phyloP scores from a whole-genome alignment of 2,888 invertebrate species.

The Crossocerus cetratus region DNA sequence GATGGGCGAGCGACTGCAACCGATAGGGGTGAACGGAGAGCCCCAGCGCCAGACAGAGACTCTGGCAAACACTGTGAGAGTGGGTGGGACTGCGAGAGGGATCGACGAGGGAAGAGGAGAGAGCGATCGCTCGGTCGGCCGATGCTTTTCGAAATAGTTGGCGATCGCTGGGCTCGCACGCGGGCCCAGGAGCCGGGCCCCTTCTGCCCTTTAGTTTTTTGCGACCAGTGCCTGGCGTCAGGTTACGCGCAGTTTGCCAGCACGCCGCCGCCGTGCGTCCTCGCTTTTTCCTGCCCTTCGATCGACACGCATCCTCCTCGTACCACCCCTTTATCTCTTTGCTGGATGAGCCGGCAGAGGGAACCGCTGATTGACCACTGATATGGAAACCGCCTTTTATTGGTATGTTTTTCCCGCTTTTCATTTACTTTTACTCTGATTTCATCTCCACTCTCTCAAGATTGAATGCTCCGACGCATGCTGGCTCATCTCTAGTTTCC shows the following conservation, averaged over 20 bases:
- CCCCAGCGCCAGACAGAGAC: neutral
- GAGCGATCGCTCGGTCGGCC: conserved; percentile 9
- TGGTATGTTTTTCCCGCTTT: conserved; percentile 53
- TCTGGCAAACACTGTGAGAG: conserved; percentile 11
- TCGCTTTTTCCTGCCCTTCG: conserved; percentile 39
- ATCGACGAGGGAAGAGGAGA: neutral
- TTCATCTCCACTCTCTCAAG: conserved; percentile 9
- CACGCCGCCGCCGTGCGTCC: conserved; percentile 30
- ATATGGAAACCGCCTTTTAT: conserved; percentile 48
- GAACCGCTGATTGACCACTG: conserved; percentile 43
- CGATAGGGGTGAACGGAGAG: conserved; percentile 21
- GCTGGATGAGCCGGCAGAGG: conserved; percentile 10
- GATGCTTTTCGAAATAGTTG: conserved; percentile 58
- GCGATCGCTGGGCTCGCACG: conserved; percentile 37
- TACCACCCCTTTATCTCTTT: conserved; percentile 30
- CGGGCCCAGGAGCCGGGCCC: conserved; percentile 30
- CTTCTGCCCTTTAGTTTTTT: conserved; percentile 66
- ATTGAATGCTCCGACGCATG: conserved; percentile 1
- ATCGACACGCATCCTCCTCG: conserved; percentile 36
- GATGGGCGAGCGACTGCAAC: conserved; percentile 30
- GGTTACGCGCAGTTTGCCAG: conserved; percentile 58
- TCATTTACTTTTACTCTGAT: conserved; percentile 14
- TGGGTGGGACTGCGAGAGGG: neutral
- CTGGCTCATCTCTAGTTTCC: neutral
- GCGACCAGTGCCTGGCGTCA: conserved; percentile 64